A percentile compares a stretch with the other conserved stretches of the same genome.
These are phyloP conservation scores for Artemia sp. DNA, from an alignment of 2,888 invertebrate species.

Conservation along the genomic window DNA sequence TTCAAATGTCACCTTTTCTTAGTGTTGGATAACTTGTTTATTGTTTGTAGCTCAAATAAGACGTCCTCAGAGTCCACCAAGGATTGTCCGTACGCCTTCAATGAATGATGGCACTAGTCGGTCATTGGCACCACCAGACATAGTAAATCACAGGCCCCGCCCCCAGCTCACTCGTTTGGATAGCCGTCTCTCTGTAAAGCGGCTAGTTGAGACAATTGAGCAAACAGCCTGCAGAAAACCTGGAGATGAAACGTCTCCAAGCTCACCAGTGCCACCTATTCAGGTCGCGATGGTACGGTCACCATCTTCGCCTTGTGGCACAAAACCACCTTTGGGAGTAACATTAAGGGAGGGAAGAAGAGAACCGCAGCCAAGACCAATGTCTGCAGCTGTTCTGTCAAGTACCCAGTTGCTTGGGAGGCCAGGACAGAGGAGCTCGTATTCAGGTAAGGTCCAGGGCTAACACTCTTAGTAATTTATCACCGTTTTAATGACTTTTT, in stretches of 20 bases:
- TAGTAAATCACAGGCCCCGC: constrained; percentile 16
- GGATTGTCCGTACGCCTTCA: constrained; percentile 11
- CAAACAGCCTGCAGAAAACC: constrained; percentile 42
- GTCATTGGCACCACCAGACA: constrained; percentile 6
- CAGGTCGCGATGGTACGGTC: neutral
- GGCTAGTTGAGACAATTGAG: constrained; percentile 77
- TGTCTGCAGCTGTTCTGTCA: constrained; percentile 5
- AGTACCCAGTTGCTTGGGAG: neutral
- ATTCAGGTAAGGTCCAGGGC: neutral
- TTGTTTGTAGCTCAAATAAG: neutral
- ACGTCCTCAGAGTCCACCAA: neutral
- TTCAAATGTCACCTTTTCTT: no score
- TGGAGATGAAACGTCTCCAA: neutral
- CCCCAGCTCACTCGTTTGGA: constrained; percentile 40
- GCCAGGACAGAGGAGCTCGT: neutral
- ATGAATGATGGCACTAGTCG: constrained; percentile 15
- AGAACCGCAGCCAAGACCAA: neutral
- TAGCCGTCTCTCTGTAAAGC: constrained; percentile 69
- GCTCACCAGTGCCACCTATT: neutral
- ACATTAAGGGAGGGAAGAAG: constrained; percentile 9
- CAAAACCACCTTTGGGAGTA: neutral
- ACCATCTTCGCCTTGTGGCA: neutral
- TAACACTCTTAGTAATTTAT: no score
- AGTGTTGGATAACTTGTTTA: no score
- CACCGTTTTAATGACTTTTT: no score